Base-by-base conservation (phyloP, 2,888 invertebrate genomes). In the Choristoneura rosaceana region DNA sequence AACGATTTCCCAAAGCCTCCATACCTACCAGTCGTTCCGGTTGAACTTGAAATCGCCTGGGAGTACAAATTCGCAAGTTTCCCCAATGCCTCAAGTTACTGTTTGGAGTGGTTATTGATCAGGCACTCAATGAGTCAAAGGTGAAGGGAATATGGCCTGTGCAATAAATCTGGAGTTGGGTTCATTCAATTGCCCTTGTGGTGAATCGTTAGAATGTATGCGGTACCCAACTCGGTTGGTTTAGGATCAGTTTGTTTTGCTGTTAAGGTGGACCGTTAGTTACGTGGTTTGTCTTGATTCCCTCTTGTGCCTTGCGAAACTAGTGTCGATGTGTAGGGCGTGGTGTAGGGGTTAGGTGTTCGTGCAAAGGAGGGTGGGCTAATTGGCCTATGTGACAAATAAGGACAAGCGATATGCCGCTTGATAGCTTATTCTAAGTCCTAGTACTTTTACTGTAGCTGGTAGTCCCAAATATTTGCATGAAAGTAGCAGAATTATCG, bases 41-140 rank as follows among this genome's bases (percentile, higher is more conserved):
- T 45, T 43, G 17, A 71, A 71, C 70, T 71, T 66, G 45, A 66
- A 66, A 66, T 61, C 66, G 65, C 0, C 8, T 10, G 60, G 61
- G 66, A 61, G 17, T n/a, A 34, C 4, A 15, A 47, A 47, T 47
- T 50, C 33, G 64, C 52, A 71, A 52, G 70, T 60, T 71, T 61
- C 41, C 52, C 58, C 66, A 55, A 52, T 34, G 52, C 52, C 43
- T 15, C 45, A 41, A 9, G 70, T 66, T 60, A 60, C 25, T 65
- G n/a, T 66, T 60, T 59, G 47, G 59, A 71, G 70, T 66, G 17
- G 70, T 65, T 71, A 70, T 71, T 61, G 70, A 66, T 66, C 66
- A 52, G 47, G 41, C 34, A 50, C 59, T 60, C 60, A 50, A 61
- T 61, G 52, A 70, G 59, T 59, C 50, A 55, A 58, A 63, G 64